Evolutionary conservation across 2,888 invertebrate species (phyloP), one percentile per base, ranked within the genome.

Genomic region (Aricia artaxerxes): DNA sequence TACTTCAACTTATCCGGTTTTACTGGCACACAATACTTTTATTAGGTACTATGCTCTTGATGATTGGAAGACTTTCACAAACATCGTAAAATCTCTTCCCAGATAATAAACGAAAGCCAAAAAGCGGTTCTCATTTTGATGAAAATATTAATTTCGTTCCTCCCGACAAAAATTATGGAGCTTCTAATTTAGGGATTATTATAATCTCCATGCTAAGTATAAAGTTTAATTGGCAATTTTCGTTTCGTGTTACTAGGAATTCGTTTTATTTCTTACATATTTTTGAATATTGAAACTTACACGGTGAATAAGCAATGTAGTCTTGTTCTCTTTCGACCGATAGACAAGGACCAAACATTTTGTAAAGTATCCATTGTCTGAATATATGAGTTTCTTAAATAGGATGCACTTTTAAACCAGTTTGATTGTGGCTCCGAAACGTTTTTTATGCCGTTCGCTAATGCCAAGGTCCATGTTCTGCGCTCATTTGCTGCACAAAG

Each of bases 141-240:
- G 24, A n/a, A 24, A 24, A 61, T 24, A 61, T 61, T 61, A n/a
- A 61, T 61, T 61, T 64, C 7, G 64, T 31, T 31, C 64, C 64
- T 31, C 31, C 11, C 64, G 31, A 31, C 24, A 31, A 64, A 64
- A 31, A 64, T 31, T 64, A 64, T 31, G 64, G 4, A 64, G 31
- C 31, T 64, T 4, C 31, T 64, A 64, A 40, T 40, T 64, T 31
- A 64, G 31, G 64, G 64, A 64, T 24, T 61, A 61, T 31, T 64
- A 64, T 64, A 64, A 64, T 64, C 64, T 64, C 64, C 64, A 64
- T 64, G 31, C 64, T 64, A 24, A 64, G 64, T 31, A 64, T 31
- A 31, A 64, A 3, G 9, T 31, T 24, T 64, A 64, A 9, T 64
- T 31, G 7, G 9, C 24, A 64, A 31, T 64, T 24, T 64, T 64